A percentile compares a stretch with the other conserved stretches of the same genome.
phyloP scores from a whole-genome alignment of 2,888 invertebrate genomes.

The Agrochola circellaris region DNA sequence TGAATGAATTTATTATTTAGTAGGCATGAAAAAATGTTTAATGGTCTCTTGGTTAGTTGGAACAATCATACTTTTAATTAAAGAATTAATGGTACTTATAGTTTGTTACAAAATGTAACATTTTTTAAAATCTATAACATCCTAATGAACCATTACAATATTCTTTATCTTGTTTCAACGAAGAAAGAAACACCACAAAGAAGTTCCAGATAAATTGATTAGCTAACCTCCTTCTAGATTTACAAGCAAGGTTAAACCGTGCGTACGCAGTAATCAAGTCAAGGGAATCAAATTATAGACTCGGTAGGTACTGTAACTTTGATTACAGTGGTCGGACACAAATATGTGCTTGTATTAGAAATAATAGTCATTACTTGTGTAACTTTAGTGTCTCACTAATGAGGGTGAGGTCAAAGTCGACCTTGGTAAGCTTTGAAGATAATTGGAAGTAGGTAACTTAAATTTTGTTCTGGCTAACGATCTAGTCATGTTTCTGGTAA shows the following conservation, averaged over 20 bases:
- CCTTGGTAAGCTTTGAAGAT: constrained; percentile 27
- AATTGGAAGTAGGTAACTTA: constrained; percentile 1
- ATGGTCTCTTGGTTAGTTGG: background rate
- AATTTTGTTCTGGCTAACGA: background rate
- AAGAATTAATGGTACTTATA: background rate
- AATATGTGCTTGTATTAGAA: constrained; percentile 35
- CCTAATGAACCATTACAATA: background rate
- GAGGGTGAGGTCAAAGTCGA: constrained; percentile 16
- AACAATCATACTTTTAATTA: background rate
- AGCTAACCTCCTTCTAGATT: constrained; percentile 4
- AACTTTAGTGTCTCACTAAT: constrained; percentile 32
- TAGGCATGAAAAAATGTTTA: background rate
- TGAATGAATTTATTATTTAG: too few species aligned
- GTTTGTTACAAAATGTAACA: background rate
- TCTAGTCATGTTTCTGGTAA: background rate
- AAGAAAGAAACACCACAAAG: background rate
- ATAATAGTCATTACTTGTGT: constrained; percentile 14
- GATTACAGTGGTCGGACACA: constrained; percentile 29
- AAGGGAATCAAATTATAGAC: constrained; percentile 44
- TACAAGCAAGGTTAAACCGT: constrained; percentile 30
- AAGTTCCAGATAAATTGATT: constrained; percentile 26
- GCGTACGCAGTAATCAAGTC: constrained; percentile 37
- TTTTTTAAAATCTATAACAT: background rate
- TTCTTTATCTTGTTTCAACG: background rate
- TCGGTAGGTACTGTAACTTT: constrained; percentile 24